A percentile compares a stretch with the other conserved stretches of the same genome.
Evolutionary conservation across 2,113 vertebrate species (phyloP).

Genomic region (Arvicanthis niloticus): DNA sequence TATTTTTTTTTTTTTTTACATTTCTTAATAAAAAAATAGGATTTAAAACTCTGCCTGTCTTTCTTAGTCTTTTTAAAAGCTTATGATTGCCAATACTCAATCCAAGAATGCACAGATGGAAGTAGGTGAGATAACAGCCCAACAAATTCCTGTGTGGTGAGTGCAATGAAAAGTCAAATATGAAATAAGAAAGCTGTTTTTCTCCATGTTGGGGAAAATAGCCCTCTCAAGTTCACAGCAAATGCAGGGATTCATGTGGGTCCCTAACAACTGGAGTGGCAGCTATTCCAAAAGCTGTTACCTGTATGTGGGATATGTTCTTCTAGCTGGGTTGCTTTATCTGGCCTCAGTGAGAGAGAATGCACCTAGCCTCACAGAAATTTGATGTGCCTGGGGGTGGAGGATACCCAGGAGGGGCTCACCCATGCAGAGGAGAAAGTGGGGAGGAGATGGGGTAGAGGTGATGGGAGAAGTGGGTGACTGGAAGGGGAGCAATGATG

Average conservation of each 20-base stretch:
- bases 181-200: neutral
- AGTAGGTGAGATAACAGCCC: constrained; percentile 24
- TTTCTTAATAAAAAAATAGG: neutral
- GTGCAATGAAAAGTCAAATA: constrained; percentile 44
- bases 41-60: neutral
- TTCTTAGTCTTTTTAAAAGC: neutral
- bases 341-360: too few species aligned
- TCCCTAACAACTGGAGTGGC: too few species aligned
- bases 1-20: neutral
- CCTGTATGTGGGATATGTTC: too few species aligned
- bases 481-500: neutral
- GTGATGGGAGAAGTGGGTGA: neutral
- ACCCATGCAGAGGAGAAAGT: neutral
- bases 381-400: too few species aligned
- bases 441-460: neutral
- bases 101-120: neutral
- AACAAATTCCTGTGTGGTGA: neutral
- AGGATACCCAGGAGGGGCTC: too few species aligned
- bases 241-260: neutral
- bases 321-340: too few species aligned
- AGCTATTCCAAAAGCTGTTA: too few species aligned
- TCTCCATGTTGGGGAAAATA: neutral
- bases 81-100: neutral
- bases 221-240: neutral
- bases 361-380: too few species aligned